These are phyloP conservation scores for Cranoglanis bouderius DNA, from an alignment of 2,113 vertebrate species.

Conservation along the genomic window DNA sequence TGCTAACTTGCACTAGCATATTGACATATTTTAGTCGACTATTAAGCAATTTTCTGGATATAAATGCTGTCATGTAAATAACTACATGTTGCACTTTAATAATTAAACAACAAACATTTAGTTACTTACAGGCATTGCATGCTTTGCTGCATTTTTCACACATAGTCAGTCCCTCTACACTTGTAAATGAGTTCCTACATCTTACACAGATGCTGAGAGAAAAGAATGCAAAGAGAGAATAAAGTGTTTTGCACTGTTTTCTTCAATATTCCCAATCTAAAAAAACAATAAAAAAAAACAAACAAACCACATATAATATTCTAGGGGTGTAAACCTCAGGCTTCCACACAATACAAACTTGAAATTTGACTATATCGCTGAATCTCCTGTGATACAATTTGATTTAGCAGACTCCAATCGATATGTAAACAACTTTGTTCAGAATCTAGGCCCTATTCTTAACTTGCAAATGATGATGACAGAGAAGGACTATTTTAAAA, in stretches of 20 bases:
- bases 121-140: slow-evolving; percentile 44
- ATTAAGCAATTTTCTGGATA: not conserved
- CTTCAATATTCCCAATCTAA: not conserved
- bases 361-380: not conserved
- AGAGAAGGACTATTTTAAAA: not conserved
- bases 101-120: not conserved
- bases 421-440: not conserved
- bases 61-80: not conserved
- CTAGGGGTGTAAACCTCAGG: not conserved
- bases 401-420: not conserved
- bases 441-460: not conserved
- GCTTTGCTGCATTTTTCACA: slow-evolving; percentile 73
- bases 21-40: not conserved
- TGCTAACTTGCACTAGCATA: not conserved
- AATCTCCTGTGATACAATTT: not conserved
- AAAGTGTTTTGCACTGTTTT: not conserved
- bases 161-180: slow-evolving; percentile 65
- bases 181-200: slow-evolving; percentile 68
- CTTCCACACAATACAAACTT: not conserved
- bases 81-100: not conserved
- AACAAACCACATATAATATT: not conserved
- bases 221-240: slow-evolving; percentile 7
- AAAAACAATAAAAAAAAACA: not conserved
- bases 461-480: not conserved
- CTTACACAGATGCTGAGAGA: slow-evolving; percentile 65